Evolutionary conservation across 2,113 vertebrate species (phyloP).

Genomic region (Eptesicus fuscus): DNA sequence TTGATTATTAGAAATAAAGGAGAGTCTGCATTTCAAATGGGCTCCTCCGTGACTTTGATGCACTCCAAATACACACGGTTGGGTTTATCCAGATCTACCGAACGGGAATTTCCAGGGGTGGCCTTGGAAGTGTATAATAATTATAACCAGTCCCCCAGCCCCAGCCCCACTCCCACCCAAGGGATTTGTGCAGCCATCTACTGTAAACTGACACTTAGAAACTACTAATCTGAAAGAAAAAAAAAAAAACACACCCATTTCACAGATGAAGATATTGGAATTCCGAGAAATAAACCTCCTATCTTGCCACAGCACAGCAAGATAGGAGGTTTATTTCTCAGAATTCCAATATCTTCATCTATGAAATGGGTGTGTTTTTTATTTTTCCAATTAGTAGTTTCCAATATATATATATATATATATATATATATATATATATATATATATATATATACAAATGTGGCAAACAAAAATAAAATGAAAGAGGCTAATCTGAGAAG

Average conservation of each 20-base stretch:
- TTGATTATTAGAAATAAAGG: constrained; percentile 6
- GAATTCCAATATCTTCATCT: no score
- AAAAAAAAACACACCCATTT: background rate
- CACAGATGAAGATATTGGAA: background rate
- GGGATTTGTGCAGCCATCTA: background rate
- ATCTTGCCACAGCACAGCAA: background rate
- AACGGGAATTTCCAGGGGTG: background rate
- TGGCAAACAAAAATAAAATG: background rate
- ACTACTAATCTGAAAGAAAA: background rate
- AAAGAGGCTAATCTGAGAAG: background rate
- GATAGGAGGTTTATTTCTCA: no score
- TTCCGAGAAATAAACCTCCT: background rate
- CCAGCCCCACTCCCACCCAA: background rate
- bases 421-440: no score
- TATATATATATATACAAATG: background rate
- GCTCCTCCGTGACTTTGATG: background rate
- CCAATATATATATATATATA: no score
- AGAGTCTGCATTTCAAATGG: background rate
- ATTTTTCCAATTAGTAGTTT: no score
- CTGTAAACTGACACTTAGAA: background rate
- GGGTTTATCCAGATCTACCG: background rate
- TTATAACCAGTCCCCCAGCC: background rate
- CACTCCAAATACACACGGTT: background rate
- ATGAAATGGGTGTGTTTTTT: no score
- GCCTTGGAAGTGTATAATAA: background rate